Percentiles rank a stretch among this genome's conserved stretches.
These are phyloP conservation scores for Gymnosoma rotundatum DNA, from an alignment of 2,888 invertebrate genomes.

Conservation along the genomic window DNA sequence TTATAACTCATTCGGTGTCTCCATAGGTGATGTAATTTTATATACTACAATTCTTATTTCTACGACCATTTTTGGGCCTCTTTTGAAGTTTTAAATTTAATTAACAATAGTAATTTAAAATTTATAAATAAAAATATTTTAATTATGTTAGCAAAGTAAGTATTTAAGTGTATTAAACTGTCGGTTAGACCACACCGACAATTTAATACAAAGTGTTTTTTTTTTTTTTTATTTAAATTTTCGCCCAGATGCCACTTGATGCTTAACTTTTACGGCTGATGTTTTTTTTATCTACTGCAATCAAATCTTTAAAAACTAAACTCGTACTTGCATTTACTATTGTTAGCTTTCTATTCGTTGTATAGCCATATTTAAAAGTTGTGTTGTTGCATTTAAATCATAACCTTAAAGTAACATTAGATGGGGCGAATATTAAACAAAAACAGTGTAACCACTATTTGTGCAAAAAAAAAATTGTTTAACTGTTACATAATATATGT, in stretches of 20 bases:
- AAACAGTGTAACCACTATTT: no score
- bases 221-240: slow-evolving; percentile 22
- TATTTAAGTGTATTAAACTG: neutral
- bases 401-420: neutral
- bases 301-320: slow-evolving; percentile 32
- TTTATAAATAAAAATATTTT: no score
- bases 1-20: no score
- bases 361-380: slow-evolving; percentile 23
- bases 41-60: no score
- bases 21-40: no score
- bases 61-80: no score
- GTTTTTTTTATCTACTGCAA: slow-evolving; percentile 37
- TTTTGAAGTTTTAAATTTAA: no score
- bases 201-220: slow-evolving; percentile 2
- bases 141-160: no score
- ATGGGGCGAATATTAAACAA: no score
- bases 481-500: no score
- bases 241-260: slow-evolving; percentile 54
- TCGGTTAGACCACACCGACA: neutral
- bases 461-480: no score
- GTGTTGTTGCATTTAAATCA: slow-evolving; percentile 28
- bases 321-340: slow-evolving; percentile 14
- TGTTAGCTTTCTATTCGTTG: slow-evolving; percentile 9
- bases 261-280: slow-evolving; percentile 45
- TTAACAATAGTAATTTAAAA: no score